A percentile compares a stretch with the other conserved stretches of the same genome.
These are phyloP conservation scores for Eueremaeus valkanovi DNA, from an alignment of 2,888 invertebrate genomes.

Conservation along the genomic window DNA sequence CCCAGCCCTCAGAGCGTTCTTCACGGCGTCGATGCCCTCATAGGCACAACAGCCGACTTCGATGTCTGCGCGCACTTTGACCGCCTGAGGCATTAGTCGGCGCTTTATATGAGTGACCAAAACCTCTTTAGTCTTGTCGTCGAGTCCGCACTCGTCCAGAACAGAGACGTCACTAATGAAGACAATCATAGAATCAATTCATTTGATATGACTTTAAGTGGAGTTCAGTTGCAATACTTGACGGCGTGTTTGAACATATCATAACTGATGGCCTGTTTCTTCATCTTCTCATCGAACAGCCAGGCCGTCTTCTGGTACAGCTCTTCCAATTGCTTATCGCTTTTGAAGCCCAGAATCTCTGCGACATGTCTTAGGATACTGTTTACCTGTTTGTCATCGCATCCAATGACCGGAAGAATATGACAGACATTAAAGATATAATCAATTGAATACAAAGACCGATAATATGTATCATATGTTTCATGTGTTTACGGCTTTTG, in stretches of 20 bases:
- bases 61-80: slow-evolving; percentile 85
- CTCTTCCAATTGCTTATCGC: slow-evolving; percentile 87
- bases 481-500: slow-evolving; percentile 71
- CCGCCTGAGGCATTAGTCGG: slow-evolving; percentile 93
- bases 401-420: no score
- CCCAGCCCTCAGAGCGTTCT: slow-evolving; percentile 79
- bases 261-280: slow-evolving; percentile 90
- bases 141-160: slow-evolving; percentile 90
- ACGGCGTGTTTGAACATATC: slow-evolving; percentile 99
- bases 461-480: slow-evolving; percentile 42
- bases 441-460: slow-evolving; percentile 45
- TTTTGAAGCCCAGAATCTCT: slow-evolving; percentile 83
- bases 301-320: slow-evolving; percentile 95
- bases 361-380: slow-evolving; percentile 96
- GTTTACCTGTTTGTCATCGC: slow-evolving; percentile 59
- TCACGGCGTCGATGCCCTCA: slow-evolving; percentile 98
- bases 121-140: slow-evolving; percentile 84
- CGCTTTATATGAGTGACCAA: slow-evolving; percentile 89
- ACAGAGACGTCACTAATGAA: slow-evolving; percentile 79
- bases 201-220: slow-evolving; percentile 24
- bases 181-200: slow-evolving; percentile 31
- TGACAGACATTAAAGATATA: slow-evolving; percentile 44
- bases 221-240: slow-evolving; percentile 59
- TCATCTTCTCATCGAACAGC: slow-evolving; percentile 95
- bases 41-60: slow-evolving; percentile 93